Evolutionary conservation across 2,113 vertebrate species (phyloP), one percentile per base, ranked within the genome.

Genomic region (Myodes glareolus): DNA sequence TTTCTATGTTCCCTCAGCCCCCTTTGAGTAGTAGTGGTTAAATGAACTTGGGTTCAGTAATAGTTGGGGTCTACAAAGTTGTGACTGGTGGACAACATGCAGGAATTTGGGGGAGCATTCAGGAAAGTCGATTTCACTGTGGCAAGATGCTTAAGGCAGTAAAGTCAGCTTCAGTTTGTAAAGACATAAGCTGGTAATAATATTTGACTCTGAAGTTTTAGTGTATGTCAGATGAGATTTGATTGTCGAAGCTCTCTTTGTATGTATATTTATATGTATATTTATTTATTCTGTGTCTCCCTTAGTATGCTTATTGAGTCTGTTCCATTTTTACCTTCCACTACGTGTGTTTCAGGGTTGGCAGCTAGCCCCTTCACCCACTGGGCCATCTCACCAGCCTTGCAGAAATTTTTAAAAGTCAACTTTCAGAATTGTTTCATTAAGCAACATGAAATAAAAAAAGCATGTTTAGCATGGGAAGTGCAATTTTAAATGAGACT

Each of bases 401-500:
- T 50, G n/a, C 17, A 42, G 55, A 84, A 72, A 86, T 61, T 52
- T 61, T 58, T 85, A 68, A 31, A 19, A 72, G 52, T 27, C 33
- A 70, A 94, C 68, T 92, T 94, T 81, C 27, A 45, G 70, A 47
- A 92, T 92, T 29, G 39, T 67, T 58, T 91, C 29, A 65, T 33
- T 52, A 50, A 88, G 10, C 63, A 70, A 87, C 14, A 1, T 47
- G 29, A 89, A 89, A 78, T 36, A 96, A 68, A 50, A 50, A 33
- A 91, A 75, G 82, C 0, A 17, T 8, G 1, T 85, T 61, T 4
- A 65, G 42, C 5, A 67, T 5, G 27, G 80, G 42, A 94, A 65
- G 76, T 88, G n/a, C 5, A 77, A 23, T 39, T 80, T 52, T 23
- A 68, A 6, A 89, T 84, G 61, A 88, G 14, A 72, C 29, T 93